These are phyloP conservation scores for Neodiprion fabricii DNA, from an alignment of 1,140 invertebrate genomes.

Conservation along the genomic window DNA sequence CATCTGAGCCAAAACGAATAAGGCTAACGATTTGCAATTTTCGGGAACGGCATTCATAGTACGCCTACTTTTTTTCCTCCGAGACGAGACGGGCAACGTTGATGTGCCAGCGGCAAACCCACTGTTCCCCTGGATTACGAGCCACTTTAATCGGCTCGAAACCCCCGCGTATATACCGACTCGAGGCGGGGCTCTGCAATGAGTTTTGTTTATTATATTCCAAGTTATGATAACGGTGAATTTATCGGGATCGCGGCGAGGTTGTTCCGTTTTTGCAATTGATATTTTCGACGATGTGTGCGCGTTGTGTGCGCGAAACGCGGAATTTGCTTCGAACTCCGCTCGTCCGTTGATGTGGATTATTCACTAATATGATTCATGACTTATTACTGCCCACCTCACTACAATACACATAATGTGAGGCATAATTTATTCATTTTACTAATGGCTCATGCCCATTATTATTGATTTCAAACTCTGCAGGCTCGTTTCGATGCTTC, in stretches of 20 bases:
- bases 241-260: no score
- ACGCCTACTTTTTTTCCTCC: no score
- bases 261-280: no score
- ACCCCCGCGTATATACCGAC: no score
- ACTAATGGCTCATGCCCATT: conserved; percentile 64
- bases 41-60: not conserved
- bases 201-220: no score
- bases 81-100: no score
- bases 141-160: no score
- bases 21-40: not conserved
- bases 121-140: no score
- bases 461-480: conserved; percentile 61
- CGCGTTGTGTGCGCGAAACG: conserved; percentile 28
- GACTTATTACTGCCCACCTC: conserved; percentile 57
- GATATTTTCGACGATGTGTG: no score
- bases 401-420: conserved; percentile 61
- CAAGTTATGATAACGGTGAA: no score
- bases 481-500: conserved; percentile 52
- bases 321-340: conserved; percentile 35
- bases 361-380: conserved; percentile 65
- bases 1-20: not conserved
- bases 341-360: conserved; percentile 59
- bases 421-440: conserved; percentile 64
- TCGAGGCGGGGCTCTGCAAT: no score
- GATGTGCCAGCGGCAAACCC: no score